These are phyloP conservation scores for Falco naumanni DNA, from an alignment of 2,797 vertebrate genomes.

Conservation along the genomic window DNA sequence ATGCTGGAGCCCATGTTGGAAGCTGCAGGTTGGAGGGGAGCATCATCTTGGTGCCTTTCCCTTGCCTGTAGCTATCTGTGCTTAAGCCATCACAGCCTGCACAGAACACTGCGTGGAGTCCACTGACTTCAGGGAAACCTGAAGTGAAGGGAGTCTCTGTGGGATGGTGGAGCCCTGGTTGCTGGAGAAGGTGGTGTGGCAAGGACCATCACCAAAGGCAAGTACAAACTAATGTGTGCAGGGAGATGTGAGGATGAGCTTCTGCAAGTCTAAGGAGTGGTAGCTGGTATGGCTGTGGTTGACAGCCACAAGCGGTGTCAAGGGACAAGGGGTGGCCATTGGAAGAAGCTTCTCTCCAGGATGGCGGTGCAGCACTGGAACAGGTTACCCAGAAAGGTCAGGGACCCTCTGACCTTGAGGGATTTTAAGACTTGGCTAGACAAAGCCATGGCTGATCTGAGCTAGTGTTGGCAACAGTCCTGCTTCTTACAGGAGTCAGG, in stretches of 20 bases:
- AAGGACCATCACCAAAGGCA: not conserved
- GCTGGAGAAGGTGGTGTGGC: not conserved
- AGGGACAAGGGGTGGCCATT: rapidly evolving
- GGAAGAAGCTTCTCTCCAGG: not conserved
- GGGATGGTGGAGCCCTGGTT: not conserved
- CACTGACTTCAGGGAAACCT: not conserved
- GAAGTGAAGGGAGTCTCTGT: not conserved
- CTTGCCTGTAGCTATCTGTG: not conserved
- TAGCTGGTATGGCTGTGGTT: too few species aligned
- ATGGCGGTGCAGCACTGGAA: not conserved
- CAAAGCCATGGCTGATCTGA: not conserved
- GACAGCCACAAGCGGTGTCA: not conserved
- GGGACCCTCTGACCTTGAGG: not conserved
- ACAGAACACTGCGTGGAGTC: not conserved
- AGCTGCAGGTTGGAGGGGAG: not conserved
- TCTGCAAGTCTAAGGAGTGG: not conserved
- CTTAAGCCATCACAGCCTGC: not conserved
- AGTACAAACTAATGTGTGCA: not conserved
- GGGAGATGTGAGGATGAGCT: not conserved
- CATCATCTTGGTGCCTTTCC: not conserved
- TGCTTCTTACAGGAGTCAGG: not conserved
- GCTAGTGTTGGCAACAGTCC: not conserved
- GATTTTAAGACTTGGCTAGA: not conserved
- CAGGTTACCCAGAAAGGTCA: not conserved
- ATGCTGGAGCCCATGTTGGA: not conserved